A percentile compares a stretch with the other conserved stretches of the same genome.
Evolutionary conservation across 2,113 vertebrate species (phyloP).

Genomic region (Chascanopsetta lugubris): DNA sequence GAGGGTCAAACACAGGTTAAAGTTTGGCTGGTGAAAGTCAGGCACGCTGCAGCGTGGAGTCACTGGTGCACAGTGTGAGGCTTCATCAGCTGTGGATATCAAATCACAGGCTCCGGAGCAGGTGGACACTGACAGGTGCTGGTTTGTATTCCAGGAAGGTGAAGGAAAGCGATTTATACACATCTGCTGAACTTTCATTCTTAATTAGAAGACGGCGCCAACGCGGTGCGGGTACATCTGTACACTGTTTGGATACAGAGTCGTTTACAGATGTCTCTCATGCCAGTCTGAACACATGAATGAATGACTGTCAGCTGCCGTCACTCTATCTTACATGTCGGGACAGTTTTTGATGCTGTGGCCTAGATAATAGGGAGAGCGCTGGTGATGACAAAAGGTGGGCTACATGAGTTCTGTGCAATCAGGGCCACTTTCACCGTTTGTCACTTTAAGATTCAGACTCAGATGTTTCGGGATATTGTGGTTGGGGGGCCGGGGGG

Average conservation of each 20-base stretch:
- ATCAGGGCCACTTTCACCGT: not conserved
- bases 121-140: slow-evolving; percentile 58
- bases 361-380: too few relatives aligned
- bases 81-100: slow-evolving; percentile 51
- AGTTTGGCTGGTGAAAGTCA: not conserved
- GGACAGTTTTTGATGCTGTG: too few relatives aligned
- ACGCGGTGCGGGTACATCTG: slow-evolving; percentile 37
- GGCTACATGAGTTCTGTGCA: too few relatives aligned
- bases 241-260: slow-evolving; percentile 15
- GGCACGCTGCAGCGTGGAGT: slow-evolving; percentile 6
- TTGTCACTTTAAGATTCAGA: too few relatives aligned
- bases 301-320: slow-evolving; percentile 21
- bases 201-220: slow-evolving; percentile 47
- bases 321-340: too few relatives aligned
- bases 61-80: slow-evolving; percentile 28
- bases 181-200: slow-evolving; percentile 50
- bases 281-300: slow-evolving; percentile 32
- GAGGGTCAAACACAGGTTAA: not conserved
- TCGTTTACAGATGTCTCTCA: slow-evolving; percentile 6
- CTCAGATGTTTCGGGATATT: too few relatives aligned
- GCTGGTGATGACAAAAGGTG: too few relatives aligned
- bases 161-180: slow-evolving; percentile 27
- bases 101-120: slow-evolving; percentile 49
- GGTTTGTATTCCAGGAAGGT: slow-evolving; percentile 45
- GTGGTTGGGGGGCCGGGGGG: too few relatives aligned